These are phyloP conservation scores for Coelopa pilipes DNA, from an alignment of 2,888 invertebrate genomes.

Conservation along the genomic window DNA sequence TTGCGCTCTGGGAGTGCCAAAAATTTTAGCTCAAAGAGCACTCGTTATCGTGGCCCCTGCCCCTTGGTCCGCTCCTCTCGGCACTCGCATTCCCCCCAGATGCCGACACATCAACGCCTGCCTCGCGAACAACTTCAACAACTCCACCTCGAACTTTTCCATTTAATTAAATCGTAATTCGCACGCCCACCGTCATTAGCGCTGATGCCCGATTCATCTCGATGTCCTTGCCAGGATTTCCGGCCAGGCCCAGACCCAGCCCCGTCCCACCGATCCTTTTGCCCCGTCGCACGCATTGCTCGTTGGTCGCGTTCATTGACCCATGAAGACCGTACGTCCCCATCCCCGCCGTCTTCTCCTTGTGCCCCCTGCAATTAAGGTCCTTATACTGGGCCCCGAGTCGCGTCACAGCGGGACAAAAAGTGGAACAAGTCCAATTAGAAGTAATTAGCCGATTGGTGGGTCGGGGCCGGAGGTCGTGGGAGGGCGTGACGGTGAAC, in stretches of 20 bases:
- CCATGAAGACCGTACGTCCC: neutral
- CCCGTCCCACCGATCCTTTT: slow-evolving; percentile 2
- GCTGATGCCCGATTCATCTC: neutral
- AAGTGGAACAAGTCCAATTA: slow-evolving; percentile 30
- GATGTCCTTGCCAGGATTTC: neutral
- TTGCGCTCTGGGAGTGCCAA: too few relatives aligned
- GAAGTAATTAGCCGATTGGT: slow-evolving; percentile 33
- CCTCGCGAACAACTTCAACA: neutral
- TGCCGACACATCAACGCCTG: too few relatives aligned
- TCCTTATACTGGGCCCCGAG: slow-evolving; percentile 7
- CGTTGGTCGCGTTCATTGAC: slow-evolving; percentile 19
- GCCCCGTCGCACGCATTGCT: neutral
- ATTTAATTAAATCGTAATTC: slow-evolving; percentile 18
- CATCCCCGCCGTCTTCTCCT: neutral
- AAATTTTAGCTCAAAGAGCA: too few relatives aligned
- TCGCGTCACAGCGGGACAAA: slow-evolving; percentile 10
- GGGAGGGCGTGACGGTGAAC: neutral
- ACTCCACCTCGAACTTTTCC: neutral
- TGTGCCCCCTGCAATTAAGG: slow-evolving; percentile 7
- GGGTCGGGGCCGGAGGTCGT: neutral
- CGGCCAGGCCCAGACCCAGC: neutral
- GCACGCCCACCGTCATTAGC: slow-evolving; percentile 3
- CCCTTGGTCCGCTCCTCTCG: too few relatives aligned
- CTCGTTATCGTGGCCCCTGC: neutral
- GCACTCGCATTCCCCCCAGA: too few relatives aligned